These are phyloP conservation scores for Cremastobaeus sp. DNA, from an alignment of 2,888 invertebrate species.

Conservation along the genomic window DNA sequence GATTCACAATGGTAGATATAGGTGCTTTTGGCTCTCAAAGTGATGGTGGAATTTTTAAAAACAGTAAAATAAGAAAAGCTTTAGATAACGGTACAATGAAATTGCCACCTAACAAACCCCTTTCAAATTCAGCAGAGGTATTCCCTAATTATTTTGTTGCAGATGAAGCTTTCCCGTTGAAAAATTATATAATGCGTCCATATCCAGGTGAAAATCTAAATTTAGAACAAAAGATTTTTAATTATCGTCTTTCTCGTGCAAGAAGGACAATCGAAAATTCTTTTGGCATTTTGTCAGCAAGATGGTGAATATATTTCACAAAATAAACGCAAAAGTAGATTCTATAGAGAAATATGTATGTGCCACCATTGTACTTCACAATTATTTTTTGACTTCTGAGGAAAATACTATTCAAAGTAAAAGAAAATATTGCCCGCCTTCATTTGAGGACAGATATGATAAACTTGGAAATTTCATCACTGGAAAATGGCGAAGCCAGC, in stretches of 20 bases:
- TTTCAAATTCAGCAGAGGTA: background rate
- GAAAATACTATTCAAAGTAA: too few species aligned
- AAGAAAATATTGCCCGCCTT: background rate
- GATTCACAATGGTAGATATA: constrained; percentile 2
- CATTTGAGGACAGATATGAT: background rate
- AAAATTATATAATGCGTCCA: constrained; percentile 29
- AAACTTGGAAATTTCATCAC: background rate
- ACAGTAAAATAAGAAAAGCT: constrained; percentile 9
- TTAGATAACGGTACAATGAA: too few species aligned
- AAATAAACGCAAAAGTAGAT: too few species aligned
- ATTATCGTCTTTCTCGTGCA: constrained; percentile 39
- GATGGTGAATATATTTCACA: background rate
- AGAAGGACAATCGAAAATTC: constrained; percentile 37
- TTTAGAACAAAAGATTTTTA: constrained; percentile 28
- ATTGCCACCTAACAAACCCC: too few species aligned
- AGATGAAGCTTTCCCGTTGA: constrained; percentile 28
- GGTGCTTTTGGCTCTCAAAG: constrained; percentile 19
- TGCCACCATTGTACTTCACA: background rate
- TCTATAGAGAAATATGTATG: too few species aligned
- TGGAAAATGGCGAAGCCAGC: background rate
- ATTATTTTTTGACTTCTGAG: too few species aligned
- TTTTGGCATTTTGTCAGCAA: constrained; percentile 25
- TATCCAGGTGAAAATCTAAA: constrained; percentile 24
- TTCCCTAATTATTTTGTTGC: constrained; percentile 21
- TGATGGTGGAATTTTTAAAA: constrained; percentile 34